A percentile compares a stretch with the other conserved stretches of the same genome.
These are phyloP conservation scores for Plutella xylostella DNA, from an alignment of 2,888 invertebrate genomes.

Conservation along the genomic window DNA sequence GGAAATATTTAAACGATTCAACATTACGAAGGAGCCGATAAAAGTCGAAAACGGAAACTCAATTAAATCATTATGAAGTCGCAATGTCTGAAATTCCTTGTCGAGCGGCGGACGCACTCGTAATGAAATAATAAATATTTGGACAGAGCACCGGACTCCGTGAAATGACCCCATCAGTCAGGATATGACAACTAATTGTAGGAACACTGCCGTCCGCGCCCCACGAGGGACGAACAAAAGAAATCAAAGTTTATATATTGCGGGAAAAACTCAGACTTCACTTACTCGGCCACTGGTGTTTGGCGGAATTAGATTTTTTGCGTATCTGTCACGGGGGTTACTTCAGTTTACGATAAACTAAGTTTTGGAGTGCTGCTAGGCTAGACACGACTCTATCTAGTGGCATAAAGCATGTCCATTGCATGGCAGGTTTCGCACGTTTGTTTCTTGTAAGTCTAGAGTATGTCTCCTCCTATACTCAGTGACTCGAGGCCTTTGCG, in stretches of 20 bases:
- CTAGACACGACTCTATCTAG: no score
- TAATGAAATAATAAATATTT: neutral
- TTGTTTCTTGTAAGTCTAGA: no score
- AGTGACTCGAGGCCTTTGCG: no score
- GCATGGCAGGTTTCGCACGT: no score
- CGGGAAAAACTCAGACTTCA: neutral
- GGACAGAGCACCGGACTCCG: neutral
- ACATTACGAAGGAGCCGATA: no score
- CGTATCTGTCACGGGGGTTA: slow-evolving; percentile 7
- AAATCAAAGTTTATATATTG: slow-evolving; percentile 1
- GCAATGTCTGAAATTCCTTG: no score
- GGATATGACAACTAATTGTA: slow-evolving; percentile 3
- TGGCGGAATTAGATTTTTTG: slow-evolving; percentile 15
- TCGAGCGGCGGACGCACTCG: neutral
- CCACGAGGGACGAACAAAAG: neutral
- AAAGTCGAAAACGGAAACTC: no score
- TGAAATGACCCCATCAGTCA: slow-evolving; percentile 3
- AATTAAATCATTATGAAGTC: no score
- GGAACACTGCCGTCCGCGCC: neutral
- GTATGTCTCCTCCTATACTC: no score
- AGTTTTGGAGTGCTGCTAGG: no score
- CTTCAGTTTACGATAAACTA: neutral
- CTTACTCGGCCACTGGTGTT: slow-evolving; percentile 6
- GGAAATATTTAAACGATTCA: no score
- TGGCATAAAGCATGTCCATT: no score